Conservation (phyloP, 2,113 vertebrate species). For the Amazona vittata region DNA sequence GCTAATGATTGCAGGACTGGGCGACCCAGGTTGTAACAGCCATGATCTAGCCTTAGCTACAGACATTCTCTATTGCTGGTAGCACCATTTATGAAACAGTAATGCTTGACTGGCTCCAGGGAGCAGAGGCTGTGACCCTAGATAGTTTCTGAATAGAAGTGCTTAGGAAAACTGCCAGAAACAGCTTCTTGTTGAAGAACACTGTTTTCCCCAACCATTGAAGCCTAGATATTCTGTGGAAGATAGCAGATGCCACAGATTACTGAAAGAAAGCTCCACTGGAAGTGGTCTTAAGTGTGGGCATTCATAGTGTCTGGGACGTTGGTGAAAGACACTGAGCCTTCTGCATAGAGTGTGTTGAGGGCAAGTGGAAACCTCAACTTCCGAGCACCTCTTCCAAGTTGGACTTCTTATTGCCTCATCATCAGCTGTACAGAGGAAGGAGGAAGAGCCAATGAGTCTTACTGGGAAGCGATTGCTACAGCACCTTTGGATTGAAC, state of each 20-base stretch:
- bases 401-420: not conserved
- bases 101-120: not conserved
- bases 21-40: not conserved
- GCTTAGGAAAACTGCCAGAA: not conserved
- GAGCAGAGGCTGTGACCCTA: not conserved
- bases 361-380: not conserved
- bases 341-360: not conserved
- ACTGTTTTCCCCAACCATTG: not conserved
- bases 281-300: not conserved
- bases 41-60: not conserved
- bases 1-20: not conserved
- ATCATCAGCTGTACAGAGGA: not conserved
- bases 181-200: not conserved
- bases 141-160: not conserved
- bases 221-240: not conserved
- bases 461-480: slow-evolving; percentile 9
- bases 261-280: not conserved
- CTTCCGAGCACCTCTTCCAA: not conserved
- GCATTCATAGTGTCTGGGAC: not conserved
- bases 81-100: not conserved
- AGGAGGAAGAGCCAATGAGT: not conserved
- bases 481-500: slow-evolving; percentile 52
- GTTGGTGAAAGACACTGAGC: not conserved
- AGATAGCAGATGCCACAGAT: not conserved
- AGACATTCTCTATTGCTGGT: not conserved